Base-by-base conservation (phyloP, 53 echinoderm and acorn worm genomes). In the Paelopatides confundens region DNA sequence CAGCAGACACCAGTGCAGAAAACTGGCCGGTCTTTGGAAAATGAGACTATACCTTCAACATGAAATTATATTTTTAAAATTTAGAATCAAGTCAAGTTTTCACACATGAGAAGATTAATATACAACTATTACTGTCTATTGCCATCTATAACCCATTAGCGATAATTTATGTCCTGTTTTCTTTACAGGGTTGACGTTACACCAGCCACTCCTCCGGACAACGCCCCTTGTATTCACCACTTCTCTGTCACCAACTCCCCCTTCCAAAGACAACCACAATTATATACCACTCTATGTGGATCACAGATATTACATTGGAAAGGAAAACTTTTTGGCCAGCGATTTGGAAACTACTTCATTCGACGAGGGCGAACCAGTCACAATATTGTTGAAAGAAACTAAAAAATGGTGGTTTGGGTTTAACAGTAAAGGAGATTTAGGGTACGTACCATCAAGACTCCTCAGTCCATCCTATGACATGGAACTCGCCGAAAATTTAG, bases 351-450 rank as follows among this genome's bases (percentile, higher is more conserved):
- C 93, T 32, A 71, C 95, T 48, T 93, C 95, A 17, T 97, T 96
- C 77, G 71, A 74, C 43, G 89, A 95, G 81, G 97, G 97, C 8
- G 95, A 97, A 48, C 85, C 95, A 11, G 87, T 95, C 35, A 97
- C 95, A 1, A 93, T 97, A 17, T 67, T 97, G 47, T 93, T 95
- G 58, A 95, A 95, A 65, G 97, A 97, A 63, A 95, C 88, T 79
- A 95, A 93, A 82, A 91, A 91, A n/a, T 97, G 97, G 97, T 97
- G 95, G 97, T 97, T 93, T 78, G 97, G 93, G 3, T 93, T 92
- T 62, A 93, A 95, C 64, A 85, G 86, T 62, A 91, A 92, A 38
- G 87, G 94, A 31, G 93, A 95, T 50, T 77, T 97, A 52, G 97
- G 97, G 14, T 97, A 95, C 63, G 90, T 97, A 24, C 97, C 97